Conservation (phyloP, 2,113 vertebrate species). For the Ceyx melanurus region DNA sequence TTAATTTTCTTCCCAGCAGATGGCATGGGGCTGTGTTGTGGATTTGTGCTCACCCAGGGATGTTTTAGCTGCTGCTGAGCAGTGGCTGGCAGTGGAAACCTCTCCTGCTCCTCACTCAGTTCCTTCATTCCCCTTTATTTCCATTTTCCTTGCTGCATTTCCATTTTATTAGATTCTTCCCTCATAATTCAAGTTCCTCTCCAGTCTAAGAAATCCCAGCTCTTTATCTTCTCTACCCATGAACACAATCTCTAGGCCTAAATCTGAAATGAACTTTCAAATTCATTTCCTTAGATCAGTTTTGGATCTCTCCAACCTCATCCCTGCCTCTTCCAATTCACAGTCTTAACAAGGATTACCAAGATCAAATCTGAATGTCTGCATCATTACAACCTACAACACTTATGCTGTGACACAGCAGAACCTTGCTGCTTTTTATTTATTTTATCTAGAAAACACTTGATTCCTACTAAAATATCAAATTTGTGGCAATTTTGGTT, state of each 20-base stretch:
- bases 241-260: background rate
- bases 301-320: background rate
- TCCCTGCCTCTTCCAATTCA: background rate
- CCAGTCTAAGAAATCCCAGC: background rate
- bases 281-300: background rate
- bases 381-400: background rate
- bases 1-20: background rate
- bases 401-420: background rate
- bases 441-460: background rate
- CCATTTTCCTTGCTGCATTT: background rate
- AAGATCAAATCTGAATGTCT: background rate
- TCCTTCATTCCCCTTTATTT: background rate
- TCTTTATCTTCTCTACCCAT: background rate
- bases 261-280: background rate
- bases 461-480: background rate
- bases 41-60: background rate
- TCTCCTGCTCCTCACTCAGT: background rate
- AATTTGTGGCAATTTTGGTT: rapidly evolving
- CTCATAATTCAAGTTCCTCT: background rate
- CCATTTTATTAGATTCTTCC: background rate
- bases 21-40: background rate
- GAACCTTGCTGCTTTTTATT: background rate
- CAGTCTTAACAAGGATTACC: background rate
- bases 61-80: background rate
- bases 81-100: too few species aligned